Evolutionary conservation across 2,113 vertebrate species (phyloP).

Genomic region (Podarcis raffonei): DNA sequence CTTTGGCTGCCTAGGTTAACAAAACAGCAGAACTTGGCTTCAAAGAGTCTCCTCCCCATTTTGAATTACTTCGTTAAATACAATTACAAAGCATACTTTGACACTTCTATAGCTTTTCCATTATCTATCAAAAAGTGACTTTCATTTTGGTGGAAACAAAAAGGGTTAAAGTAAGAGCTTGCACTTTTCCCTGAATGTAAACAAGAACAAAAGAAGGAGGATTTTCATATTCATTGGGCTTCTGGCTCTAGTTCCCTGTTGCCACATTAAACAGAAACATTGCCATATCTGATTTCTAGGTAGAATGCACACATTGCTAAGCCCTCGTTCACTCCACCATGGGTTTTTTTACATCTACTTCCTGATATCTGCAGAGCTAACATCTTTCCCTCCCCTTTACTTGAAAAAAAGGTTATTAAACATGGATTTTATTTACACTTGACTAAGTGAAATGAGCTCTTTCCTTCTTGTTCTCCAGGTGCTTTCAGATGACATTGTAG

Average conservation of each 20-base stretch:
- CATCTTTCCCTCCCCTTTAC: neutral
- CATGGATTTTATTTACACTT: neutral
- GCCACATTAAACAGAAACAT: constrained; percentile 61
- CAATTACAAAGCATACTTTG: constrained; percentile 24
- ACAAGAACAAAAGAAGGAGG: constrained; percentile 29
- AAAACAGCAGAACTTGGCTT: constrained; percentile 35
- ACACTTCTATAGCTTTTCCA: constrained; percentile 44
- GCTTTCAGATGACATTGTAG: too few species aligned
- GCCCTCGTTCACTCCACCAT: constrained; percentile 36
- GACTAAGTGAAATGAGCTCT: too few species aligned
- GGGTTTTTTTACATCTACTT: constrained; percentile 42
- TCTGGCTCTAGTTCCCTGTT: constrained; percentile 46
- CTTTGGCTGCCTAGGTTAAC: accelerated
- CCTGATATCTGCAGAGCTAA: constrained; percentile 39
- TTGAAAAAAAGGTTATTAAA: constrained; percentile 4
- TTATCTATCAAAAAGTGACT: constrained; percentile 54
- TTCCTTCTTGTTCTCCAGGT: neutral
- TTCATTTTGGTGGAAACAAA: constrained; percentile 52
- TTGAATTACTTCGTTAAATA: constrained; percentile 47
- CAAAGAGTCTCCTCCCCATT: constrained; percentile 34
- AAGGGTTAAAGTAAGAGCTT: constrained; percentile 30
- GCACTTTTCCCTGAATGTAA: constrained; percentile 50
- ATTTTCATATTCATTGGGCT: constrained; percentile 51
- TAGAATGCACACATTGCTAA: constrained; percentile 31
- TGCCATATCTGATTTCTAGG: constrained; percentile 53